phyloP scores from a whole-genome alignment of 2,797 vertebrate genomes.

The Cryptoprocta ferox region DNA sequence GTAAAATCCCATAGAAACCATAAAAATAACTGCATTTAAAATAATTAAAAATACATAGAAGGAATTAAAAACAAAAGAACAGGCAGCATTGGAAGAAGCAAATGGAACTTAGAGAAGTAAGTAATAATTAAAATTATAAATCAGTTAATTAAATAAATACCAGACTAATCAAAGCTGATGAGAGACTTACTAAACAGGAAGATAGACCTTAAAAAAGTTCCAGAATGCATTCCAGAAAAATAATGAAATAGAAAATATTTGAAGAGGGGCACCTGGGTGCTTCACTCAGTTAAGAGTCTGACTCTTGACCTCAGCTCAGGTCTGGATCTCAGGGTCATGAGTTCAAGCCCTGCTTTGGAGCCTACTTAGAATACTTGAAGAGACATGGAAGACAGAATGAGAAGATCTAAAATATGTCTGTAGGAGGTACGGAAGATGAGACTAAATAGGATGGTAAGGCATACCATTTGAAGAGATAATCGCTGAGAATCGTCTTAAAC shows the following conservation, averaged over 20 bases:
- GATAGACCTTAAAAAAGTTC: not conserved
- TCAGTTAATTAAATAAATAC: not conserved
- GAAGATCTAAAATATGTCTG: not conserved
- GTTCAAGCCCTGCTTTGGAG: no score
- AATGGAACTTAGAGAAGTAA: not conserved
- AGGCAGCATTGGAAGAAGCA: not conserved
- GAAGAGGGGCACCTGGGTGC: not conserved
- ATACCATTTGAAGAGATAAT: not conserved
- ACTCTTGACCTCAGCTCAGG: no score
- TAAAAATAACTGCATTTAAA: slow-evolving; percentile 34
- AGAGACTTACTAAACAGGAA: not conserved
- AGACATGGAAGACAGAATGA: not conserved
- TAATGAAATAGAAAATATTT: slow-evolving; percentile 23
- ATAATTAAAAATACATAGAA: slow-evolving; percentile 3
- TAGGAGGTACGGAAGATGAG: not conserved
- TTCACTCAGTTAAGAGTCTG: no score
- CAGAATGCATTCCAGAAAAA: not conserved
- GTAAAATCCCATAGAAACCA: not conserved
- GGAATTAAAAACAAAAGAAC: not conserved
- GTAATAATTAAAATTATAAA: slow-evolving; percentile 35
- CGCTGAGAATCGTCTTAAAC: slow-evolving; percentile 1
- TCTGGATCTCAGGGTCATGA: no score
- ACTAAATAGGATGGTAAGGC: not conserved
- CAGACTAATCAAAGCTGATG: not conserved
- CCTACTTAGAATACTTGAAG: not conserved